phyloP scores from a whole-genome alignment of 2,113 vertebrate species.

The Rutilus rutilus region DNA sequence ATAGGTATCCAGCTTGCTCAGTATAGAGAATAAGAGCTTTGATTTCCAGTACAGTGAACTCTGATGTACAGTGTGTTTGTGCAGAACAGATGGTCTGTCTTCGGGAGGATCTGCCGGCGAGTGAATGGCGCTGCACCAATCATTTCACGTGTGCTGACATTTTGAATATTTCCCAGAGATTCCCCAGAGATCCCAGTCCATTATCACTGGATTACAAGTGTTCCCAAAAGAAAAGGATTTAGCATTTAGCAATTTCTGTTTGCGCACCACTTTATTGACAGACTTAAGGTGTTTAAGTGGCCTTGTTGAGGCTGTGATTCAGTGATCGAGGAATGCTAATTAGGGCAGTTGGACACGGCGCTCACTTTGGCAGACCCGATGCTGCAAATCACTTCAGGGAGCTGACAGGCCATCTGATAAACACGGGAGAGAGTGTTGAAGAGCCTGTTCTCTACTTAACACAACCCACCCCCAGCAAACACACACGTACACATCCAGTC shows the following conservation, averaged over 20 bases:
- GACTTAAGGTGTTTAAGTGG: slow-evolving; percentile 19
- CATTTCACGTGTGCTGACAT: slow-evolving; percentile 16
- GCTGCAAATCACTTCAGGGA: slow-evolving; percentile 45
- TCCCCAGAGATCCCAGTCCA: slow-evolving; percentile 26
- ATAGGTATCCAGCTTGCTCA: neutral
- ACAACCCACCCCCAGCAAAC: neutral
- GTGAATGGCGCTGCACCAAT: neutral
- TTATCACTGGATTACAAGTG: slow-evolving; percentile 33
- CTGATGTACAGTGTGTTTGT: slow-evolving; percentile 17
- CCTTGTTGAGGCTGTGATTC: slow-evolving; percentile 24
- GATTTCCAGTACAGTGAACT: neutral
- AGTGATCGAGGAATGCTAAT: slow-evolving; percentile 30
- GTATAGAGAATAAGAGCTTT: neutral
- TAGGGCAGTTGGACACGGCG: neutral
- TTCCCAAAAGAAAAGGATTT: slow-evolving; percentile 24
- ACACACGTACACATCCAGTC: slow-evolving; percentile 9
- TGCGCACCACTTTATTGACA: slow-evolving; percentile 4
- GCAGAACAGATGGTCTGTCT: slow-evolving; percentile 25
- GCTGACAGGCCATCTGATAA: slow-evolving; percentile 47
- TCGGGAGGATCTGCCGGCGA: neutral
- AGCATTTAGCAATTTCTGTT: neutral
- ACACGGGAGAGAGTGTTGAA: slow-evolving; percentile 29
- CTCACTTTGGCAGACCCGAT: slow-evolving; percentile 3
- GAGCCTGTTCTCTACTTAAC: slow-evolving; percentile 37
- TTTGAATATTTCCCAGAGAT: slow-evolving; percentile 27